Percentiles rank a stretch among this genome's conserved stretches.
Conservation (phyloP, 1,140 invertebrate genomes). For the Aphaenogaster ashmeadi region DNA sequence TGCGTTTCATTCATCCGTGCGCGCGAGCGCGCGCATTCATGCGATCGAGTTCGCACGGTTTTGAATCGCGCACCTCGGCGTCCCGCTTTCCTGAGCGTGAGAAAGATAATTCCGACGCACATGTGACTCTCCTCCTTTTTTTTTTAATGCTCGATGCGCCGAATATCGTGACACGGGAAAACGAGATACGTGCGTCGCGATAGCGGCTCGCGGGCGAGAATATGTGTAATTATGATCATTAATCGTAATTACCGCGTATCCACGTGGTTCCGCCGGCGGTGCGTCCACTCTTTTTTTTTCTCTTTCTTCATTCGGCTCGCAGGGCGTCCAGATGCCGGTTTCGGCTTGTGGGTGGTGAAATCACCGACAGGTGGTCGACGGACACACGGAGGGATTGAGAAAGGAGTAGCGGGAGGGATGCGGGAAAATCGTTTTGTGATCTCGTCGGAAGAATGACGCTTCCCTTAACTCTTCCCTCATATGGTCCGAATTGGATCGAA, state of each 20-base stretch:
- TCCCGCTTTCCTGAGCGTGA: conserved; percentile 53
- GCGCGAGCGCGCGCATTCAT: background rate
- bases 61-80: conserved; percentile 45
- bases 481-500: background rate
- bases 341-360: conserved; percentile 52
- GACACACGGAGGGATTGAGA: background rate
- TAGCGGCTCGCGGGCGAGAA: conserved; percentile 19
- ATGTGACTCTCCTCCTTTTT: conserved; percentile 27
- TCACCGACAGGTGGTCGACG: conserved; percentile 64
- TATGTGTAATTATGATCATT: conserved; percentile 65
- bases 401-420: background rate
- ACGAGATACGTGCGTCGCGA: conserved; percentile 17
- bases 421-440: conserved; percentile 24
- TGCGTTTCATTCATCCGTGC: conserved; percentile 47
- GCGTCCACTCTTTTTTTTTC: conserved; percentile 9
- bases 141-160: conserved; percentile 25
- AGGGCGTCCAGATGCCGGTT: conserved; percentile 47
- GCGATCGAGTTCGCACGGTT: conserved; percentile 59
- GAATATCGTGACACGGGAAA: conserved; percentile 52
- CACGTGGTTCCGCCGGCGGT: conserved; percentile 23
- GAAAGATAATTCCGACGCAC: conserved; percentile 46
- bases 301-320: conserved; percentile 6
- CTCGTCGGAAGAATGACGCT: background rate
- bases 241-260: conserved; percentile 63
- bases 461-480: background rate